A percentile compares a stretch with the other conserved stretches of the same genome.
Evolutionary conservation across 2,888 invertebrate species (phyloP).

Genomic region (Dendrolimus pini): DNA sequence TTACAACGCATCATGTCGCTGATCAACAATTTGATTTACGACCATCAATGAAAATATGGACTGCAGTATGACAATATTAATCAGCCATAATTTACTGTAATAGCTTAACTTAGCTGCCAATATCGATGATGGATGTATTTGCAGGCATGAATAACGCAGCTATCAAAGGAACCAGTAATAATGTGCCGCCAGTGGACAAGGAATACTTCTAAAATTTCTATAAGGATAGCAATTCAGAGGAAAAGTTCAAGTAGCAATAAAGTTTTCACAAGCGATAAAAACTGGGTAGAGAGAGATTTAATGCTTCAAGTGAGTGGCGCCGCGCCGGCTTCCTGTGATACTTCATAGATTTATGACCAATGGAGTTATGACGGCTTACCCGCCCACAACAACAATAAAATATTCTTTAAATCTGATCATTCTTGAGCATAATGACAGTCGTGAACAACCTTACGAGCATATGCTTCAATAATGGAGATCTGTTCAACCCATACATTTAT

Average conservation of each 20-base stretch:
- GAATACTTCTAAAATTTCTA: conserved; percentile 3
- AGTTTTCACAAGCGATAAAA: conserved; percentile 42
- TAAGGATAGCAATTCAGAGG: background rate
- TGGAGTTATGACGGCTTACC: conserved; percentile 29
- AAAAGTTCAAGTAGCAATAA: conserved; percentile 28
- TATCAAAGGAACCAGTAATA: too few species aligned
- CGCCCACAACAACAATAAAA: conserved; percentile 29
- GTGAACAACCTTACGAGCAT: background rate
- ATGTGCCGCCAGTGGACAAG: too few species aligned
- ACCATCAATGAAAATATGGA: conserved; percentile 13
- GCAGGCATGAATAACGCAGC: background rate
- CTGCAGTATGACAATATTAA: conserved; percentile 1
- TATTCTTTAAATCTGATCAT: conserved; percentile 4
- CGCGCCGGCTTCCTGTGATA: conserved; percentile 27
- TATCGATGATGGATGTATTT: background rate
- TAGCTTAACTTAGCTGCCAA: background rate
- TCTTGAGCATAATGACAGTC: background rate
- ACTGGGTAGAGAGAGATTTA: conserved; percentile 33
- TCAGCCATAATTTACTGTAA: conserved; percentile 3
- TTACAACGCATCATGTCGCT: conserved; percentile 24
- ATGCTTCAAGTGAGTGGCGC: conserved; percentile 28
- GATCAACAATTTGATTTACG: conserved; percentile 37
- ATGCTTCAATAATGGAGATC: too few species aligned
- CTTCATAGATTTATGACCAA: conserved; percentile 36
- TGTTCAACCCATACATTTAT: background rate